Evolutionary conservation across 2,113 vertebrate genomes (phyloP).

Genomic region (Vicugna pacos): DNA sequence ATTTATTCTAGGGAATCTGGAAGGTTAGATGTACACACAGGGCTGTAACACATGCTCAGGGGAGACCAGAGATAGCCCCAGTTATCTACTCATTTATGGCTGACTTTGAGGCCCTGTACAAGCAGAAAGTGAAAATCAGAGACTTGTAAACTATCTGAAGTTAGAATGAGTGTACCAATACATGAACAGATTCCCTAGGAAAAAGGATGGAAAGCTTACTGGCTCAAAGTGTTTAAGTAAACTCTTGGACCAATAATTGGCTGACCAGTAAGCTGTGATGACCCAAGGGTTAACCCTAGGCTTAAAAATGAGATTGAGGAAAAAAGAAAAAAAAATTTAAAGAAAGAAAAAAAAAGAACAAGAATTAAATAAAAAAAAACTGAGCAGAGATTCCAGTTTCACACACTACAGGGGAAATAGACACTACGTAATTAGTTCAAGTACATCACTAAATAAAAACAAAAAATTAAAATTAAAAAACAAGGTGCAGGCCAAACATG

Average conservation of each 20-base stretch:
- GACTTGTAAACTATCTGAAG: not conserved
- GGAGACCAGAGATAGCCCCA: not conserved
- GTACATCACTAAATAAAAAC: not conserved
- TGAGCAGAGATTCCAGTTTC: conserved; percentile 1
- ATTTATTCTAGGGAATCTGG: not conserved
- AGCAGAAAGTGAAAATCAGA: not conserved
- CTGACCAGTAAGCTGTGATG: not conserved
- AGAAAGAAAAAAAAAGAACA: not conserved
- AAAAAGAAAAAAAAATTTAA: not conserved
- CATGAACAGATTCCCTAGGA: not conserved
- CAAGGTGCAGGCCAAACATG: not conserved
- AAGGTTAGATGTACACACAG: not conserved
- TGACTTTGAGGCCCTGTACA: not conserved
- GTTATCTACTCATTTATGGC: not conserved
- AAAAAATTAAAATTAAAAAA: not conserved
- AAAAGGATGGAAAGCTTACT: not conserved
- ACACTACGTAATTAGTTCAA: not conserved
- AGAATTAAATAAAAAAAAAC: not conserved
- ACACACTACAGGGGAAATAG: not conserved
- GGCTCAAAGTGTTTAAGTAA: conserved; percentile 6
- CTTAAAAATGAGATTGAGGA: not conserved
- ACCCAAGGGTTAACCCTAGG: not conserved
- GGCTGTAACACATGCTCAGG: not conserved
- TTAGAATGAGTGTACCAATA: not conserved
- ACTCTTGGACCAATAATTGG: not conserved